Evolutionary conservation across 2,113 vertebrate species (phyloP).

Genomic region (Oryzias melastigma): DNA sequence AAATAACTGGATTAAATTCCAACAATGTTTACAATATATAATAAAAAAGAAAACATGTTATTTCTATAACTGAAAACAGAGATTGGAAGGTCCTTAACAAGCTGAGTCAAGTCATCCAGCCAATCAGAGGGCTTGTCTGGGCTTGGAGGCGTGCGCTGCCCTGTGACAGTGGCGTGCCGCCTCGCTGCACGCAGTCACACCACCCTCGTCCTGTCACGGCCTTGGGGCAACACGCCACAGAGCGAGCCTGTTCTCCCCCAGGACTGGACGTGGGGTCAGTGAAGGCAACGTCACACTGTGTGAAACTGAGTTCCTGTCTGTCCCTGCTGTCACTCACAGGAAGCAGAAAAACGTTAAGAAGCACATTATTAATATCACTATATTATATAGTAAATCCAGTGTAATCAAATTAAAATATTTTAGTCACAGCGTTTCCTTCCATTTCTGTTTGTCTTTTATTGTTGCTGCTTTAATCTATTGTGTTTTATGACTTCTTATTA

Average conservation of each 20-base stretch:
- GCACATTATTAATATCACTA: too few relatives aligned
- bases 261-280: conserved; percentile 1
- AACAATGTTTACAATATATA: too few relatives aligned
- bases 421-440: too few relatives aligned
- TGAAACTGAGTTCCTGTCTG: neutral
- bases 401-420: too few relatives aligned
- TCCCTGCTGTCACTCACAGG: neutral
- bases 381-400: too few relatives aligned
- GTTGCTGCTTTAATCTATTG: too few relatives aligned
- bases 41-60: too few relatives aligned
- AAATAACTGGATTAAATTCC: too few relatives aligned
- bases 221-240: conserved; percentile 17
- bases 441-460: too few relatives aligned
- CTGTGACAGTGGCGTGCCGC: conserved; percentile 14
- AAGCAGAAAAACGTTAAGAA: neutral
- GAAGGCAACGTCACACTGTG: conserved; percentile 9
- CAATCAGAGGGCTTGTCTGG: conserved; percentile 12
- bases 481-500: too few relatives aligned
- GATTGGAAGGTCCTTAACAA: neutral
- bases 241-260: conserved; percentile 15
- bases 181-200: conserved; percentile 48
- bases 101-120: neutral
- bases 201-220: conserved; percentile 64
- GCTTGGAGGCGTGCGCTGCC: neutral
- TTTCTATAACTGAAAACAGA: neutral